These are phyloP conservation scores for Drosophila lacicola DNA, from an alignment of 2,888 invertebrate genomes.

Conservation along the genomic window DNA sequence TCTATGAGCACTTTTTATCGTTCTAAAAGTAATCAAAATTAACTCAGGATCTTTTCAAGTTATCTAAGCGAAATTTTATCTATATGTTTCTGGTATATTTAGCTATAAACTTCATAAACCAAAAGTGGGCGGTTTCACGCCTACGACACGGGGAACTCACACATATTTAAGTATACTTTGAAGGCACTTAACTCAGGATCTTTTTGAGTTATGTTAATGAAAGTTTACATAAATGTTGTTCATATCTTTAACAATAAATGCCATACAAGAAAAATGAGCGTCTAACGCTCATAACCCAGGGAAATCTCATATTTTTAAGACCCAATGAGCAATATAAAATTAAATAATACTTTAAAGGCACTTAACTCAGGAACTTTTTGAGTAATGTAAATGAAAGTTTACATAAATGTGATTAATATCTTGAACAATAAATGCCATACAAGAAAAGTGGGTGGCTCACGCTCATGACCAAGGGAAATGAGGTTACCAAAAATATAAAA, in stretches of 20 bases:
- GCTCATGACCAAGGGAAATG: conserved; percentile 17
- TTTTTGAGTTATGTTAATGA: conserved; percentile 1
- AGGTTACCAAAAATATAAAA: conserved; percentile 4
- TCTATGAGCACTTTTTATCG: background rate
- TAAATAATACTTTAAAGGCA: background rate
- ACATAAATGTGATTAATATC: conserved; percentile 2
- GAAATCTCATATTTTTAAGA: conserved; percentile 10
- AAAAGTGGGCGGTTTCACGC: conserved; percentile 1
- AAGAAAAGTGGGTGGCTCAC: conserved; percentile 1
- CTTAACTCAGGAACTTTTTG: conserved; percentile 10
- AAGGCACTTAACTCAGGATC: conserved; percentile 3
- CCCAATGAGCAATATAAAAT: conserved; percentile 10
- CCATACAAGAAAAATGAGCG: conserved; percentile 3
- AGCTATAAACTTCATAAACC: background rate
- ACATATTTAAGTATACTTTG: background rate
- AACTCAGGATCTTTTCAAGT: conserved; percentile 4
- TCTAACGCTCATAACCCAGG: conserved; percentile 9
- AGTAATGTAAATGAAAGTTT: conserved; percentile 1
- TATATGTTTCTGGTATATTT: background rate
- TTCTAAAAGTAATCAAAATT: background rate
- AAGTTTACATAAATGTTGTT: conserved; percentile 1
- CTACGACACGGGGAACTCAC: conserved; percentile 12
- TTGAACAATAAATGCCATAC: conserved; percentile 3
- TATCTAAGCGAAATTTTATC: background rate
- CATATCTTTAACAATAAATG: conserved; percentile 2